phyloP scores from a whole-genome alignment of 2,113 vertebrate genomes.

The Micromys minutus region DNA sequence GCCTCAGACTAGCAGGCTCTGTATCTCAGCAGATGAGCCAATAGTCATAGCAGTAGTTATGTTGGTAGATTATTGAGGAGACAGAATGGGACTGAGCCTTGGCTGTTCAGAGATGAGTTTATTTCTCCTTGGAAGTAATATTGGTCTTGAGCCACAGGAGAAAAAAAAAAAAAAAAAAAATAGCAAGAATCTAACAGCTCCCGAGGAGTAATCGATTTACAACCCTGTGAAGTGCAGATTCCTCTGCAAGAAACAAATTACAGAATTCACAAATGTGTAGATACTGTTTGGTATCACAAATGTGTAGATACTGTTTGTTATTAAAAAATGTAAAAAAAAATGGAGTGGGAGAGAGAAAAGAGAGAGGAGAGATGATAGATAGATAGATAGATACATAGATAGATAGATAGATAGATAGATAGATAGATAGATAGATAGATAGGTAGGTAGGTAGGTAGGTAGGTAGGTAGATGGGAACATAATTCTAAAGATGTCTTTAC shows the following conservation, averaged over 20 bases:
- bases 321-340: too few relatives aligned
- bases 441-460: not conserved
- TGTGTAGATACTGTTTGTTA: not conserved
- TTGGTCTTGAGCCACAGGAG: not conserved
- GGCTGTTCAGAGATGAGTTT: not conserved
- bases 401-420: not conserved
- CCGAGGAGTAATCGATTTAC: constrained; percentile 61
- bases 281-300: constrained; percentile 29
- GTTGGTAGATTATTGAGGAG: not conserved
- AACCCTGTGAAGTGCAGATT: constrained; percentile 67
- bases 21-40: not conserved
- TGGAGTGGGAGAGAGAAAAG: too few relatives aligned
- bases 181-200: constrained; percentile 59
- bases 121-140: not conserved
- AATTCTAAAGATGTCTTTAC: constrained; percentile 39
- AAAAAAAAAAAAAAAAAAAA: too few relatives aligned
- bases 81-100: not conserved
- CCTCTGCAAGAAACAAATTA: constrained; percentile 65
- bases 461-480: not conserved
- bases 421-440: not conserved
- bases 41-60: not conserved
- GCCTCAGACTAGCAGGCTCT: not conserved
- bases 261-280: constrained; percentile 64
- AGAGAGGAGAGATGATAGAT: not conserved
- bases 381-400: not conserved